Evolutionary conservation across 2,113 vertebrate genomes (phyloP).

Genomic region (Tychaedon coryphoeus): DNA sequence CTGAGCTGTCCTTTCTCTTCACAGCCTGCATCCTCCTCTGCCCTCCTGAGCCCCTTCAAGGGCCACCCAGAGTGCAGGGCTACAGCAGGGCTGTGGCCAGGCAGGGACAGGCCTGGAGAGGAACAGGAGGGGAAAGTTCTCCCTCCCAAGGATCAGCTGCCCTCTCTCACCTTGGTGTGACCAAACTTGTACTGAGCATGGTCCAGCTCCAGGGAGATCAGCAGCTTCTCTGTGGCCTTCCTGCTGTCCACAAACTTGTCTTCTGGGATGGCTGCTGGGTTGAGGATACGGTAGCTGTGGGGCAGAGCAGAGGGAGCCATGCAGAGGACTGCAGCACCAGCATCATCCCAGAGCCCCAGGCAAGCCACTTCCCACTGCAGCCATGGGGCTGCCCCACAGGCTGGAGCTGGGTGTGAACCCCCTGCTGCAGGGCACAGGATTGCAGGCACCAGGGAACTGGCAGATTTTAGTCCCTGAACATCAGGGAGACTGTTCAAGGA

Average conservation of each 20-base stretch:
- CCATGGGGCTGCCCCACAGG: background rate
- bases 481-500: background rate
- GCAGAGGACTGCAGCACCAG: background rate
- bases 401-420: background rate
- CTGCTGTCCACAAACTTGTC: slow-evolving; percentile 93
- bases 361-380: background rate
- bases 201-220: slow-evolving; percentile 78
- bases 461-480: background rate
- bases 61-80: background rate
- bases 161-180: slow-evolving; percentile 75
- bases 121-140: background rate
- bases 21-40: background rate
- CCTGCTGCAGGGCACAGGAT: background rate
- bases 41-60: background rate
- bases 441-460: background rate
- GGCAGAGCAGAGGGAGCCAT: background rate
- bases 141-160: background rate
- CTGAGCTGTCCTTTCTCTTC: background rate
- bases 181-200: slow-evolving; percentile 79
- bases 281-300: slow-evolving; percentile 89
- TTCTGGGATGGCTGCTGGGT: slow-evolving; percentile 89
- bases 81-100: background rate
- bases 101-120: background rate
- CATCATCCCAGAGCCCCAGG: background rate
- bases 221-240: slow-evolving; percentile 75